Base-by-base conservation (phyloP, 2,888 invertebrate genomes). In the Sarcophaga carnaria region DNA sequence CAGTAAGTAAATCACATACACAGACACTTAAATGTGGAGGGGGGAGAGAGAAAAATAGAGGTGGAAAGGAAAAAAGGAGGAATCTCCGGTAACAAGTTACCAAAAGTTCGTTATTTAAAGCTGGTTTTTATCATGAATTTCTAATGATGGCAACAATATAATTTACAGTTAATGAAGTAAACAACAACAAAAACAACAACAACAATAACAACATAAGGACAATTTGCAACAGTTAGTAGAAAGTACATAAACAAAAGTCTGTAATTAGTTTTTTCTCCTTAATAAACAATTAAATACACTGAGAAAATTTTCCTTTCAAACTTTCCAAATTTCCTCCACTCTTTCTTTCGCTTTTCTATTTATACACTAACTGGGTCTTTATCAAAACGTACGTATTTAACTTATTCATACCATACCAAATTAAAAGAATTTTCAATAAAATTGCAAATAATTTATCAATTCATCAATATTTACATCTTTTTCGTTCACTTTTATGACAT, bases 81-180 rank as follows among this genome's bases (percentile, higher is more conserved):
- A 67, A 66, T 71, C 64, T 22, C 62, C 37, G 72, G 72, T 72
- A 69, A 63, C 74, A 83, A 74, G 74, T 69, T 83, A 74, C 54
- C 49, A 78, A 69, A 79, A 78, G 74, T 79, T 83, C 54, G 22
- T 72, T 63, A 74, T 78, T 83, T 74, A 72, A 79, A 74, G 72
- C 69, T 75, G 69, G 45, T 84, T 76, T 76, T 75, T 76, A 71
- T 60, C 64, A 75, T 20, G 64, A 80, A 75, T 70, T 80, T 60
- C 64, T 84, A 49, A 79, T 80, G 80, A 71, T 80, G 75, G 83
- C 79, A 84, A 84, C 83, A 70, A 60, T 70, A 75, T 80, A 80
- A 75, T 80, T 84, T 75, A 63, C 37, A 67, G 75, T 70, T 84
- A 80, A 84, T 76, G 83, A 80, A 84, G 79, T 47, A 12, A 76